phyloP scores from a whole-genome alignment of 2,113 vertebrate species.

The Tor tambroides region DNA sequence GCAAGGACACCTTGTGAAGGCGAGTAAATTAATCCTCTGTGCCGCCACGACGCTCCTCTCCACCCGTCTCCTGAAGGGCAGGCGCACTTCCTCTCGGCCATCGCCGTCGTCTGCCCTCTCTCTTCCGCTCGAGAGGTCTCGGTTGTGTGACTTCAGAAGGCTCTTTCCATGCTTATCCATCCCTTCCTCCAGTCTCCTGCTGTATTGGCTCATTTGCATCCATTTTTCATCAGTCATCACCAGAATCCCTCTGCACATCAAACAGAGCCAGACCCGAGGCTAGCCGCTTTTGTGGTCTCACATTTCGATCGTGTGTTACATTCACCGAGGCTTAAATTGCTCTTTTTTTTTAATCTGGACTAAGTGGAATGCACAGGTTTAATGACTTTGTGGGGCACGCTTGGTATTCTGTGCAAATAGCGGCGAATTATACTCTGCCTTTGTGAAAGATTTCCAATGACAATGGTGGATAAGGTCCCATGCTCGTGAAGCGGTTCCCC shows the following conservation, averaged over 20 bases:
- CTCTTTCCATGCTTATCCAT: slow-evolving; percentile 62
- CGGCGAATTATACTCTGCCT: slow-evolving; percentile 30
- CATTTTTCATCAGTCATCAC: slow-evolving; percentile 71
- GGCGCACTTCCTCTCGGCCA: slow-evolving; percentile 46
- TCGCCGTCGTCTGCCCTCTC: slow-evolving; percentile 56
- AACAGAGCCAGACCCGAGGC: slow-evolving; percentile 65
- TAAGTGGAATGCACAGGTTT: slow-evolving; percentile 18
- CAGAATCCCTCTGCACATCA: slow-evolving; percentile 57
- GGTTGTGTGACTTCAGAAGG: slow-evolving; percentile 68
- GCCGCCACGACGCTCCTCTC: slow-evolving; percentile 21
- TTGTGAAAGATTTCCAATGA: slow-evolving; percentile 41
- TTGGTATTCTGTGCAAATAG: slow-evolving; percentile 16
- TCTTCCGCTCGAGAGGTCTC: slow-evolving; percentile 57
- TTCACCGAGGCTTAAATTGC: slow-evolving; percentile 4
- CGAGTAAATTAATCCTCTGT: slow-evolving; percentile 55
- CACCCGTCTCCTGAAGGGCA: slow-evolving; percentile 44
- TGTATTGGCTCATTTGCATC: slow-evolving; percentile 71
- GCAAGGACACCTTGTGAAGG: slow-evolving; percentile 69
- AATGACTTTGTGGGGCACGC: neutral
- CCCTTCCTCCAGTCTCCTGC: slow-evolving; percentile 57
- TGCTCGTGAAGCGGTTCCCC: neutral
- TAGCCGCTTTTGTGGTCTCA: slow-evolving; percentile 29
- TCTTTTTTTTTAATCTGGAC: neutral
- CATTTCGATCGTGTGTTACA: neutral
- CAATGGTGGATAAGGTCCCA: slow-evolving; percentile 24